These are phyloP conservation scores for Siniperca scherzeri DNA, from an alignment of 2,797 vertebrate genomes.

Conservation along the genomic window DNA sequence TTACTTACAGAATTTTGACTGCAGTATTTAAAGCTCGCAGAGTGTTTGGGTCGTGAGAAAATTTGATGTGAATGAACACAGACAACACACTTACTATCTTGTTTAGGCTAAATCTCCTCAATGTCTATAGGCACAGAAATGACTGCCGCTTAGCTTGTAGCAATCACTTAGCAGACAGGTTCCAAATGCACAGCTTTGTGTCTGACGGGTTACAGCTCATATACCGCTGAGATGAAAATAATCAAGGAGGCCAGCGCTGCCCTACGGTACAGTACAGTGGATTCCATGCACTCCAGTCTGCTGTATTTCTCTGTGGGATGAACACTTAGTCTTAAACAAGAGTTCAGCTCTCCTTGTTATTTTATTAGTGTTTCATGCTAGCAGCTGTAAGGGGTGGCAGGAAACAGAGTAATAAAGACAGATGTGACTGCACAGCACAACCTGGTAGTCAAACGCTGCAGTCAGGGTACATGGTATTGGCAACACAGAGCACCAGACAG, in stretches of 20 bases:
- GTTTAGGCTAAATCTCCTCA: constrained; percentile 64
- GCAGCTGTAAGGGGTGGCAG: constrained; percentile 51
- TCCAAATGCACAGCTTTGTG: constrained; percentile 61
- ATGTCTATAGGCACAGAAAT: constrained; percentile 56
- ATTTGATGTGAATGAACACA: constrained; percentile 54
- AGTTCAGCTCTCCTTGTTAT: constrained; percentile 48
- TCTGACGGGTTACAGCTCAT: constrained; percentile 61
- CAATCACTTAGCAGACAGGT: constrained; percentile 58
- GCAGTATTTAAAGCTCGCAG: constrained; percentile 16
- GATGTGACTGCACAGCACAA: constrained; percentile 66
- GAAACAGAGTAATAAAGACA: constrained; percentile 67
- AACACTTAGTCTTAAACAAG: constrained; percentile 39
- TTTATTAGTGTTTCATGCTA: constrained; percentile 51
- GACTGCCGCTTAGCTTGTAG: constrained; percentile 54
- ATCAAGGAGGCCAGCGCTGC: constrained; percentile 56
- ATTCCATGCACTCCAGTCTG: constrained; percentile 17
- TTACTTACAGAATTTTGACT: constrained; percentile 12
- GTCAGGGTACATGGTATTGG: constrained; percentile 40
- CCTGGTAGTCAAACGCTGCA: constrained; percentile 45
- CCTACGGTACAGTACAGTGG: constrained; percentile 32
- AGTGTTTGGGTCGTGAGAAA: constrained; percentile 27
- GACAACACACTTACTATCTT: constrained; percentile 56
- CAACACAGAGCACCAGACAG: constrained; percentile 51
- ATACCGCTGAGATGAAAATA: constrained; percentile 59
- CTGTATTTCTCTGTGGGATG: constrained; percentile 35